Percentiles rank a stretch among this genome's conserved stretches.
Evolutionary conservation across 2,888 invertebrate species (phyloP).

Genomic region (Zygogramma bicolorata): DNA sequence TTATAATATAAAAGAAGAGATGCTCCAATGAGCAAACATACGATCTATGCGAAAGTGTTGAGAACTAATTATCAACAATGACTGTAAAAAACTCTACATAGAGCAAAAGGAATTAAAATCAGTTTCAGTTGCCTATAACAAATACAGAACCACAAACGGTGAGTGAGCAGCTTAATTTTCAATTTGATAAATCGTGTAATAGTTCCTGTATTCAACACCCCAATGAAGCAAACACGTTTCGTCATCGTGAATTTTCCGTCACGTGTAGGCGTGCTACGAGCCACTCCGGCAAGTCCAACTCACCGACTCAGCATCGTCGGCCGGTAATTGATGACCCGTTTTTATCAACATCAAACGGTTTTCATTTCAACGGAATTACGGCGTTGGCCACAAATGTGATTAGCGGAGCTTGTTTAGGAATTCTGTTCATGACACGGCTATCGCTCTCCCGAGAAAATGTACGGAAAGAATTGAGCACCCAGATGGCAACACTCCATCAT

Average conservation of each 20-base stretch:
- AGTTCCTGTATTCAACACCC: too few species aligned
- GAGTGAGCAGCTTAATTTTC: too few species aligned
- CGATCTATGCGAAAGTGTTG: too few species aligned
- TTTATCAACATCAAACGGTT: constrained; percentile 63
- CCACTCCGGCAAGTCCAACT: not conserved
- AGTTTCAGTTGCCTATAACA: too few species aligned
- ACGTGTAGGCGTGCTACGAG: not conserved
- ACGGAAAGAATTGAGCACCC: constrained; percentile 48
- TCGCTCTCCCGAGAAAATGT: constrained; percentile 54
- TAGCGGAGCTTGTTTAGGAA: constrained; percentile 63
- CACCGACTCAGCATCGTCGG: constrained; percentile 23
- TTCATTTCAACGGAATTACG: constrained; percentile 62
- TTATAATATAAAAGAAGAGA: too few species aligned
- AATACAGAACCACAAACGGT: too few species aligned
- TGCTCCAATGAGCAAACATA: too few species aligned
- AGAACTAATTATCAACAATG: too few species aligned
- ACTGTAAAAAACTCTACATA: too few species aligned
- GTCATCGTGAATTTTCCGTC: not conserved
- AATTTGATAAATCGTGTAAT: too few species aligned
- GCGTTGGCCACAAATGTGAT: constrained; percentile 61
- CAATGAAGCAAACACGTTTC: too few species aligned
- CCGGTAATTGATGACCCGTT: constrained; percentile 59
- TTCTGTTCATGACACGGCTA: constrained; percentile 59
- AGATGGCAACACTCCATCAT: constrained; percentile 52
- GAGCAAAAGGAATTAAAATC: too few species aligned